Base-by-base conservation (phyloP, 1,140 invertebrate genomes). In the Alviniconcha marisindica region DNA sequence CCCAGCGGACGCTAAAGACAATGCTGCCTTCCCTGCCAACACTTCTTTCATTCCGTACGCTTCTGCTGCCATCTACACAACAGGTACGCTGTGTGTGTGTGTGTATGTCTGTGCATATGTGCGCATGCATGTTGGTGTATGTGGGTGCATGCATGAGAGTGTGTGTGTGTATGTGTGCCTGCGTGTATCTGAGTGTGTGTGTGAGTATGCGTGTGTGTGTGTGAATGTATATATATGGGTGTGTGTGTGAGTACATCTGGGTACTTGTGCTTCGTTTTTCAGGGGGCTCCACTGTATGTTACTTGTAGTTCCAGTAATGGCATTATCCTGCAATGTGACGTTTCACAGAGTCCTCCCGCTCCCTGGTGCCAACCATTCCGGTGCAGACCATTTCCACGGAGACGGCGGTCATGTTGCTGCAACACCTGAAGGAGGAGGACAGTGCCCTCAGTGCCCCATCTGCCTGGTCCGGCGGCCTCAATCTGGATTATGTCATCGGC, bases 351-450 rank as follows among this genome's bases (percentile, higher is more conserved):
- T 51, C 33, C n/a, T 15, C 44, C 42, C 18, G 74, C 5, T 15
- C 31, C 40, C 0, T 82, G 76, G 78, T 69, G n/a, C 48, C 85
- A 44, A 38, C 66, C 60, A 79, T 86, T 36, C 85, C 82, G 31
- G 82, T 82, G 28, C 85, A 86, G 76, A 86, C 85, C 18, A 69
- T 86, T 66, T 86, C 85, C 69, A 54, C 74, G 36, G 63, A 82
- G 24, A 80, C 80, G 31, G 85, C 85, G 21, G 31, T 54, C 28
- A 36, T 66, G n/a, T 44, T 85, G 69, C 31, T 85, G 60, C 18
- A 54, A n/a, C 38, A 66, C 2, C 63, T 85, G 24, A 2, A 2
- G 15, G 33, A 33, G 12, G 66, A 80, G 28, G 38, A 69, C 18
- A 38, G 78, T 24, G 38, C 56, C 33, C 18, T 80, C 21, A 14